Percentiles rank a stretch among this genome's conserved stretches.
These are phyloP conservation scores for Sterrhoptilus dennistouni DNA, from an alignment of 2,113 vertebrate species.

Conservation along the genomic window DNA sequence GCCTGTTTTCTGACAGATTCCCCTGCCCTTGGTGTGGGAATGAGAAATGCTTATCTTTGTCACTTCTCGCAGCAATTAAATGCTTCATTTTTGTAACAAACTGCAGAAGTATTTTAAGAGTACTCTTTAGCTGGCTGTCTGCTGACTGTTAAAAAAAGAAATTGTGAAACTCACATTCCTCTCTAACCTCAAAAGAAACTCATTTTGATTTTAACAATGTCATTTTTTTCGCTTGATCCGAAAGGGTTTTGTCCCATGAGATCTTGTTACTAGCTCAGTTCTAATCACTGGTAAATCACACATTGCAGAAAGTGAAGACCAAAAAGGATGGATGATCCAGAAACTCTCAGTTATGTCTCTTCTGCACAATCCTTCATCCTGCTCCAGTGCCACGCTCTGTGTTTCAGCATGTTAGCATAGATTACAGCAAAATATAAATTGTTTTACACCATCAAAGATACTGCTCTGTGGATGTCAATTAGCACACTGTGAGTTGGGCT, in stretches of 20 bases:
- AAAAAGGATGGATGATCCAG: neutral
- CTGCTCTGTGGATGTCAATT: neutral
- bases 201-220: slow-evolving; percentile 63
- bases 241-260: slow-evolving; percentile 49
- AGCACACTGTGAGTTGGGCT: neutral
- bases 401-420: neutral
- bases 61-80: slow-evolving; percentile 38
- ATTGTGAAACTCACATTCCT: slow-evolving; percentile 62
- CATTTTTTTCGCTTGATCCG: slow-evolving; percentile 42
- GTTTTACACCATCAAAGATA: neutral
- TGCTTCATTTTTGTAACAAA: slow-evolving; percentile 52
- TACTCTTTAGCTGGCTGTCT: slow-evolving; percentile 39
- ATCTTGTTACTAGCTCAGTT: slow-evolving; percentile 34
- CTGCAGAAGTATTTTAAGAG: slow-evolving; percentile 51
- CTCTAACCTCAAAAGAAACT: slow-evolving; percentile 34
- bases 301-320: neutral
- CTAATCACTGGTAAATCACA: slow-evolving; percentile 9
- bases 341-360: neutral
- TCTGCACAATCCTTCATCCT: neutral
- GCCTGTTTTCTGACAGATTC: neutral
- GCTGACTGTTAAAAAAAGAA: slow-evolving; percentile 60
- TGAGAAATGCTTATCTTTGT: slow-evolving; percentile 39
- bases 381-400: neutral
- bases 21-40: slow-evolving; percentile 1
- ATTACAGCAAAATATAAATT: slow-evolving; percentile 3